Base-by-base conservation (phyloP, 2,888 invertebrate species). In the Julus scanicus region DNA sequence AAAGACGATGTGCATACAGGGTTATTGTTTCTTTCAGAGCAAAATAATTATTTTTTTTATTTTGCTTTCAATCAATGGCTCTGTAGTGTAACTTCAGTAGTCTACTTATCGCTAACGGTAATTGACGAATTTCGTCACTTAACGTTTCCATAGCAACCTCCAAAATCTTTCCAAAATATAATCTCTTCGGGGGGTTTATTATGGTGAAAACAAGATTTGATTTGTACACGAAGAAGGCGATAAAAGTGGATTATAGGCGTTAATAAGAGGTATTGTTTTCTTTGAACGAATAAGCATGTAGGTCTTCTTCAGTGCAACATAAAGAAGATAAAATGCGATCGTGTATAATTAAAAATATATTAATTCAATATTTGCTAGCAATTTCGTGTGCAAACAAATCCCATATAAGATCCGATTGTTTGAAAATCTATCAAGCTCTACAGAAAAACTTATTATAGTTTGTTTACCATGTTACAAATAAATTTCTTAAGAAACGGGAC, bases 221-320 rank as follows among this genome's bases (percentile, higher is more conserved):
- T 80, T 37, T 80, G 80, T 80, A 80, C 80, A 80, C 80, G 80
- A 37, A 37, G 80, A 37, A 80, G 80, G 80, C 80, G 80, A 80
- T 80, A 80, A 80, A 80, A 80, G 80, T 80, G 80, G 80, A 80
- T 80, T 80, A 80, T 29, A 80, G 80, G 80, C 80, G 80, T 80
- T 80, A 80, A 80, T 80, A 80, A 80, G 80, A 80, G 37, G 29
- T 13, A 80, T 37, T 80, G 80, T 80, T 80, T 11, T 80, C 80
- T 80, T 80, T 80, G 29, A 37, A 80, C 13, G 80, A 80, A 80
- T 80, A 80, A 80, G 80, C 37, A 80, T 13, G 4, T 37, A 80
- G 13, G 80, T 37, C 29, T 80, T 37, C 11, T 80, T 6, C 37
- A 80, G 80, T 80, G 37, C 80, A 80, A 80, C 15, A 63, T 63